phyloP scores from a whole-genome alignment of 2,797 vertebrate genomes.

The Babyrousa celebensis region DNA sequence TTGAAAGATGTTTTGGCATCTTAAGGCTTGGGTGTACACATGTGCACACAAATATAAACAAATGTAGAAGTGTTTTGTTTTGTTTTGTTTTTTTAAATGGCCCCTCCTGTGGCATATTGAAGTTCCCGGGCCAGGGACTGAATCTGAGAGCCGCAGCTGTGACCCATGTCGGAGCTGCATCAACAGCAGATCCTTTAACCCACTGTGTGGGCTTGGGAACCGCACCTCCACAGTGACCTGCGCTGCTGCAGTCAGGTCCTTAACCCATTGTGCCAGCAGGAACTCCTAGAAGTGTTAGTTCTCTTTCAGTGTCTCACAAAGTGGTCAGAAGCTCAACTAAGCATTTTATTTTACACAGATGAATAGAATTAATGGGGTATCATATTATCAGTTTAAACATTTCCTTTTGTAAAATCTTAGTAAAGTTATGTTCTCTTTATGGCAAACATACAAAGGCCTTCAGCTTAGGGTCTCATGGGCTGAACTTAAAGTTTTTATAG shows the following conservation, averaged over 20 bases:
- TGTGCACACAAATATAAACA: neutral
- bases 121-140: no score
- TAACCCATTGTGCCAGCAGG: no score
- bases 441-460: neutral
- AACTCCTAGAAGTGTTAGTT: neutral
- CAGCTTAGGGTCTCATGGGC: neutral
- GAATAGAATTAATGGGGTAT: neutral
- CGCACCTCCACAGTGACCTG: no score
- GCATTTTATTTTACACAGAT: neutral
- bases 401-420: neutral
- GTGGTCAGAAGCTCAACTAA: neutral
- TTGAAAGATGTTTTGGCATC: neutral
- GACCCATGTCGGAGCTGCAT: no score
- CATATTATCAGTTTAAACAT: neutral
- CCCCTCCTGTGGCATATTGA: no score
- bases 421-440: neutral
- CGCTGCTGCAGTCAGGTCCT: no score
- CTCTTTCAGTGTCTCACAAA: neutral
- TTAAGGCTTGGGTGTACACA: neutral
- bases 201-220: no score
- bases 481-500: neutral
- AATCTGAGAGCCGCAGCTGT: no score
- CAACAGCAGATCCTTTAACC: no score
- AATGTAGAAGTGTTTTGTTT: neutral
- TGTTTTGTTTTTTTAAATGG: no score